Base-by-base conservation (phyloP, 2,797 vertebrate species). In the Sitta carolinensis region DNA sequence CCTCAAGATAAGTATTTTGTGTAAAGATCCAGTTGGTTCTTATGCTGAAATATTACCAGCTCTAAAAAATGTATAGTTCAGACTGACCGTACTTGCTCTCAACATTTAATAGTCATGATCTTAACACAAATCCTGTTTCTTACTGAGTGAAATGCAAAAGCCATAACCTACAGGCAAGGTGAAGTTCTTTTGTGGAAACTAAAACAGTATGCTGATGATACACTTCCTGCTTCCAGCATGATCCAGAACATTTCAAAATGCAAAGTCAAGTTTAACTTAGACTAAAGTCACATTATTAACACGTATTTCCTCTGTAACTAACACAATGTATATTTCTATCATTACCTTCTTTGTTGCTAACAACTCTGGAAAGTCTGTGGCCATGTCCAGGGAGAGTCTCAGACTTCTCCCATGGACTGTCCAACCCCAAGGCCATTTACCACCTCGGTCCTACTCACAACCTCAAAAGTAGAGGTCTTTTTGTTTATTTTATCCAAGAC, bases 401-500 rank as follows among this genome's bases (percentile, higher is more conserved):
- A 68, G 68, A 91, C 16, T 55, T 67, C 74, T 73, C 58, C 45
- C 57, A 57, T 11, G 38, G 84, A 68, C 47, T 36, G 38, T 45
- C 61, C 38, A 52, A 73, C 36, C 45, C 74, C 22, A 67, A 79
- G 40, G 27, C 42, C 42, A 57, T 70, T 61, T 69, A 69, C 9
- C 36, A 64, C 50, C 64, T 89, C 0, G 0, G 12, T 57, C 52
- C 45, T 78, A 62, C 59, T 68, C 50, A n/a, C 13, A 78, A 29
- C 26, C 48, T 29, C 48, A 51, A 57, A 94, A 77, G 32, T 3
- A 74, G 7, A 80, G 32, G n/a, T 8, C 0, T 19, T 57, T 43
- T 29, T 42, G 19, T 68, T 84, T 50, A 13, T 84, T 91, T 91
- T 85, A 89, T 72, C 85, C 89, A 97, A 82, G 30, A 95, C 87